Conservation (phyloP, 2,888 invertebrate species). For the Adineta ricciae region DNA sequence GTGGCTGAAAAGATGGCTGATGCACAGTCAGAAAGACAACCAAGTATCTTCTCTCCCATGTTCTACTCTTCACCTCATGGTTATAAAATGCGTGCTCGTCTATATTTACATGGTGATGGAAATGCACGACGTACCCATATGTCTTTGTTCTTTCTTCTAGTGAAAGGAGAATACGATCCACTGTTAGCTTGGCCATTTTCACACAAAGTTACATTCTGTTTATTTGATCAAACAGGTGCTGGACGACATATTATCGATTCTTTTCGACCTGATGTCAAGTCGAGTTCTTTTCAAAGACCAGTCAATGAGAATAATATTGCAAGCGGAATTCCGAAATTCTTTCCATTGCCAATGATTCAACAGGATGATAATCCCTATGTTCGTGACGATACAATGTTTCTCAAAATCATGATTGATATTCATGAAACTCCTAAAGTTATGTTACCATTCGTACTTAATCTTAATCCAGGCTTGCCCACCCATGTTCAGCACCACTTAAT, state of each 20-base stretch:
- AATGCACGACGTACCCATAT: constrained; percentile 44
- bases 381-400: background rate
- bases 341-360: constrained; percentile 37
- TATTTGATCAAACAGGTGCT: constrained; percentile 44
- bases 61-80: constrained; percentile 44
- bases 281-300: constrained; percentile 45
- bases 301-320: constrained; percentile 48
- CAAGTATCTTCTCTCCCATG: constrained; percentile 43
- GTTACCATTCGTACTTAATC: background rate
- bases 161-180: constrained; percentile 44
- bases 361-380: background rate
- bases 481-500: background rate
- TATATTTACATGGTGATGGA: constrained; percentile 47
- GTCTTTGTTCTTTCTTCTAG: constrained; percentile 46
- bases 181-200: constrained; percentile 45
- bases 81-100: constrained; percentile 44
- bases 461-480: background rate
- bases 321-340: constrained; percentile 47
- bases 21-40: constrained; percentile 40
- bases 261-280: constrained; percentile 46
- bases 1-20: constrained; percentile 41
- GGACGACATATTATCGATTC: constrained; percentile 44
- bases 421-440: background rate
- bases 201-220: constrained; percentile 44
- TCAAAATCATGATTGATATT: background rate